Base-by-base conservation (phyloP, 1,140 invertebrate genomes). In the Propsilocerus akamusi region DNA sequence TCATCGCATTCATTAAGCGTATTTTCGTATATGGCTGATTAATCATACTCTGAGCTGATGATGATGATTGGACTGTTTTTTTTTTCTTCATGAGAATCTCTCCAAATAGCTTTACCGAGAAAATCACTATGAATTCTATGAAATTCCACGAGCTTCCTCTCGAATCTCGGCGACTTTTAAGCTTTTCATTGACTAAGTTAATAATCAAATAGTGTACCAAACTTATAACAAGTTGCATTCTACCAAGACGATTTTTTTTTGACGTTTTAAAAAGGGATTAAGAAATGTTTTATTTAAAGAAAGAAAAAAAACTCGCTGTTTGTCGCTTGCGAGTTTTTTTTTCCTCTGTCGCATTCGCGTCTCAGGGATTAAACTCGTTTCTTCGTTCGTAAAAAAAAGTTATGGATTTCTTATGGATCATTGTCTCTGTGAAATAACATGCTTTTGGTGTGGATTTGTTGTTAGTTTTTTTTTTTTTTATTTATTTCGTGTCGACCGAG, bases 361-460 rank as follows among this genome's bases (percentile, higher is more conserved):
- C n/a, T n/a, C n/a, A 41, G 14, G 17, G 14, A 41, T 41, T 41
- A 41, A 41, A 41, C 34, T 20, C 14, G 34, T 41, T 41, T 41
- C 14, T 17, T 41, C 10, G 8, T 41, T 41, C 10, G 8, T 41
- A 41, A 20, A 41, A 20, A 41, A 41, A 41, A 41, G 22, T 20
- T 17, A 37, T 17, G 8, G 5, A 20, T 41, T 41, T 41, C 14
- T 41, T 20, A 41, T 17, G 14, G 34, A 41, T 41, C 12, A 41
- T 41, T 41, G 34, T 41, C 34, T 41, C 22, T 41, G 14, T 41
- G 8, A 41, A 41, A 41, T 8, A 41, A 41, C 34, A 41, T 20
- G 34, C 22, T 41, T 41, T 41, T 41, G 34, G 34, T 41, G 34
- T 41, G 34, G 34, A 41, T n/a, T 12, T 41, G 10, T 41, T 41